Percentiles rank a stretch among this genome's conserved stretches.
phyloP scores from a whole-genome alignment of 2,113 vertebrate genomes.

The Corapipo altera region DNA sequence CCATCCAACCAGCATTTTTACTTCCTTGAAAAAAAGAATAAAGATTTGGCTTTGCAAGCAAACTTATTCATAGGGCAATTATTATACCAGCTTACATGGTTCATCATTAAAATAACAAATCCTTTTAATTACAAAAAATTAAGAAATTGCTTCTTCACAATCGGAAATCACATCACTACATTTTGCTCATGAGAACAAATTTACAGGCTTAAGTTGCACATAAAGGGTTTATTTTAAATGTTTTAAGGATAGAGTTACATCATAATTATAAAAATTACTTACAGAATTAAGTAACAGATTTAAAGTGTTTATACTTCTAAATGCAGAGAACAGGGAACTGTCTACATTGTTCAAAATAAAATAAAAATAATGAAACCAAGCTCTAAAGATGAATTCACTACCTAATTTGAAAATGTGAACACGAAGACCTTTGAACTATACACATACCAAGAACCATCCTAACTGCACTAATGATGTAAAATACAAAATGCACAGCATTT shows the following conservation, averaged over 20 bases:
- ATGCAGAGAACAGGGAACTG: conserved; percentile 88
- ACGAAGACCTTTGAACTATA: conserved; percentile 84
- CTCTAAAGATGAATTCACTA: conserved; percentile 80
- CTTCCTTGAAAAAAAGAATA: background rate
- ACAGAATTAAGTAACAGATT: conserved; percentile 90
- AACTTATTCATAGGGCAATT: background rate
- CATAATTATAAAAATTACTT: conserved; percentile 94
- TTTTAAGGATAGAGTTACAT: conserved; percentile 92
- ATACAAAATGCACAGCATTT: conserved; percentile 81
- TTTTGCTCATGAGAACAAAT: conserved; percentile 75
- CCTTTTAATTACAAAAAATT: background rate
- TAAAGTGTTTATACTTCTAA: conserved; percentile 88
- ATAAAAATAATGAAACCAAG: conserved; percentile 78
- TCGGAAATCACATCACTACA: conserved; percentile 37
- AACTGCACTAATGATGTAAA: conserved; percentile 82
- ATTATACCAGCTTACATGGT: background rate
- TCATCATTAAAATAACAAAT: background rate
- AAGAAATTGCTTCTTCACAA: conserved; percentile 34
- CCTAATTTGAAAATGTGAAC: conserved; percentile 82
- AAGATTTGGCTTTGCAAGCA: background rate
- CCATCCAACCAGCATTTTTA: background rate
- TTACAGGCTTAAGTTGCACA: conserved; percentile 82
- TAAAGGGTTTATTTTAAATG: conserved; percentile 91
- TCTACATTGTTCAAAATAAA: conserved; percentile 86
- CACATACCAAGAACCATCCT: conserved; percentile 80